A percentile compares a stretch with the other conserved stretches of the same genome.
phyloP scores from a whole-genome alignment of 2,888 invertebrate species.

The Diplazon laetatorius region DNA sequence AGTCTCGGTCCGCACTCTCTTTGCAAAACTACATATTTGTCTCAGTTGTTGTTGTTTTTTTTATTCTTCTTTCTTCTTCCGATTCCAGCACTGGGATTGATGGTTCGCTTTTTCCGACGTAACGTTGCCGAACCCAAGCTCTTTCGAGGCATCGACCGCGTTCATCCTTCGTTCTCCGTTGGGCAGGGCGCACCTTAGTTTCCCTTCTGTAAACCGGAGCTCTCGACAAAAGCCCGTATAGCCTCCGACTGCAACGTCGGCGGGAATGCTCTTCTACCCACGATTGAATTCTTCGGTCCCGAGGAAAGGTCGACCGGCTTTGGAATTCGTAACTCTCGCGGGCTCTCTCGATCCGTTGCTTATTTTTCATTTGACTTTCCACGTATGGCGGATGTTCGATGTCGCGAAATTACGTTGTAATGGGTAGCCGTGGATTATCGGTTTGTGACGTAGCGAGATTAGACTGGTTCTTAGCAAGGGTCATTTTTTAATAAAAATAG shows the following conservation, averaged over 20 bases:
- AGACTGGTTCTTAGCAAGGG: too few species aligned
- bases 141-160: constrained; percentile 19
- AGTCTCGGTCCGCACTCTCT: constrained; percentile 12
- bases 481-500: too few species aligned
- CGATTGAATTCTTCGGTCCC: constrained; percentile 42
- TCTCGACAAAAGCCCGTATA: constrained; percentile 42
- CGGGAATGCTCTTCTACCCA: constrained; percentile 29
- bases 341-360: too few species aligned
- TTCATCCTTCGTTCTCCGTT: constrained; percentile 10
- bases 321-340: constrained; percentile 52
- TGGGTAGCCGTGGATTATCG: too few species aligned
- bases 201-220: constrained; percentile 45
- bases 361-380: too few species aligned
- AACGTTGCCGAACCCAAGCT: constrained; percentile 40
- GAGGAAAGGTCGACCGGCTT: constrained; percentile 52
- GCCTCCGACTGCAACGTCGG: constrained; percentile 21
- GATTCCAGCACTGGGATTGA: constrained; percentile 48
- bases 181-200: constrained; percentile 46
- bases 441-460: too few species aligned
- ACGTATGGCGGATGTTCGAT: too few species aligned
- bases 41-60: too few species aligned
- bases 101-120: constrained; percentile 48
- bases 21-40: constrained; percentile 11
- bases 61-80: constrained; percentile 34
- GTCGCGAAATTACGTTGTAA: too few species aligned